Percentiles rank a stretch among this genome's conserved stretches.
These are phyloP conservation scores for Meriones unguiculatus DNA, from an alignment of 2,113 vertebrate species.

Conservation along the genomic window DNA sequence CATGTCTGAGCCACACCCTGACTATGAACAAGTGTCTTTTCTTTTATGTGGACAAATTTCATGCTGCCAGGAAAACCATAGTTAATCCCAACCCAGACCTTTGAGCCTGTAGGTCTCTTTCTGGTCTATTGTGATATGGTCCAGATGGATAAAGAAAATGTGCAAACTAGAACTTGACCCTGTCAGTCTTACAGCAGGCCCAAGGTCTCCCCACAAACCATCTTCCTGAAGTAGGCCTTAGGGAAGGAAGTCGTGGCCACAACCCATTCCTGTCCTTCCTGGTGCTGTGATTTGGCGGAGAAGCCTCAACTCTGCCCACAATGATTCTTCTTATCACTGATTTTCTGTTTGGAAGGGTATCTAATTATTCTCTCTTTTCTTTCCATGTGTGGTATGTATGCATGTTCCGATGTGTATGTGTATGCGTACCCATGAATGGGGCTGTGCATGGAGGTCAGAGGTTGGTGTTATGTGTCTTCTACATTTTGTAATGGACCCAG, in stretches of 20 bases:
- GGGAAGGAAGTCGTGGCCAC: background rate
- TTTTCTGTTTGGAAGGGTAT: background rate
- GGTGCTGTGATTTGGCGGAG: too few species aligned
- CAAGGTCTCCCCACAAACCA: background rate
- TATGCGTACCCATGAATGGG: accelerated
- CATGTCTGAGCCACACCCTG: background rate
- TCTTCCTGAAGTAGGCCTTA: too few species aligned
- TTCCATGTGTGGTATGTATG: background rate
- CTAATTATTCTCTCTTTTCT: background rate
- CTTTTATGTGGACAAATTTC: background rate
- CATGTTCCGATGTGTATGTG: background rate
- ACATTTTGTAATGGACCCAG: too few species aligned
- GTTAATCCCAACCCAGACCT: background rate
- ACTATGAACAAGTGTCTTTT: background rate
- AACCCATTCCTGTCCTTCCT: background rate
- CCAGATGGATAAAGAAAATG: background rate
- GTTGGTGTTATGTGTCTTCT: background rate
- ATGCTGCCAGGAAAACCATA: background rate
- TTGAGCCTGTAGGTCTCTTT: background rate
- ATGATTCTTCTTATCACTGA: background rate
- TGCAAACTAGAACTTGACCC: background rate
- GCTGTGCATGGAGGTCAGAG: background rate
- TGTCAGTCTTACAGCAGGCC: background rate
- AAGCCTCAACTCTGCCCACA: background rate
- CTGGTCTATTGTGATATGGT: background rate